Conservation (phyloP, 1,140 invertebrate genomes). For the Coenobita brevimanus region DNA sequence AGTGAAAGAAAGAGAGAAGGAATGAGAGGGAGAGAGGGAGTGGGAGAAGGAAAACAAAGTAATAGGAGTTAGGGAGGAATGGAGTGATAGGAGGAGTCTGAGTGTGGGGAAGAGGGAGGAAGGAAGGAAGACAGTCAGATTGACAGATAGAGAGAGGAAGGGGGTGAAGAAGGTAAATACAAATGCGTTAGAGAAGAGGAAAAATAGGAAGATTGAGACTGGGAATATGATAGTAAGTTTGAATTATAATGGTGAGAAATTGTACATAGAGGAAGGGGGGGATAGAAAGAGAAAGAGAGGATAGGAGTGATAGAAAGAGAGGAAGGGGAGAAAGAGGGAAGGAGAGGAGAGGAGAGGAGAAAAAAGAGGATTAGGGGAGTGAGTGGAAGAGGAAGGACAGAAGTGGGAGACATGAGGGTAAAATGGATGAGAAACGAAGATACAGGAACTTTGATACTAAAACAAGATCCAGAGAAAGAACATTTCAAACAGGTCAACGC, state of each 20-base stretch:
- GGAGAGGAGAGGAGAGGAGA: neutral
- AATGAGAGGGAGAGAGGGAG: constrained; percentile 16
- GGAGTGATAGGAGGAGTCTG: no score
- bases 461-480: no score
- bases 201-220: neutral
- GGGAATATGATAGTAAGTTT: neutral
- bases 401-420: neutral
- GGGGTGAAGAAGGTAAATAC: neutral
- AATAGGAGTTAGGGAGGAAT: constrained; percentile 19
- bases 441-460: no score
- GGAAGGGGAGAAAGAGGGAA: neutral
- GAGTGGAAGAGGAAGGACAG: neutral
- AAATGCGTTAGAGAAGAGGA: neutral
- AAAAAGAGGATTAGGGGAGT: neutral
- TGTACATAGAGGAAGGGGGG: no score
- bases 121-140: constrained; percentile 36
- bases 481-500: no score
- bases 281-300: neutral
- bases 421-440: neutral
- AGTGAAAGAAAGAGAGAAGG: neutral
- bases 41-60: constrained; percentile 12
- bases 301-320: no score
- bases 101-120: constrained; percentile 30
- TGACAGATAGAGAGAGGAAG: constrained; percentile 23
- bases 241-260: neutral